Evolutionary conservation across 2,888 invertebrate species (phyloP), one percentile per base, ranked within the genome.

Genomic region (Noctua comes): DNA sequence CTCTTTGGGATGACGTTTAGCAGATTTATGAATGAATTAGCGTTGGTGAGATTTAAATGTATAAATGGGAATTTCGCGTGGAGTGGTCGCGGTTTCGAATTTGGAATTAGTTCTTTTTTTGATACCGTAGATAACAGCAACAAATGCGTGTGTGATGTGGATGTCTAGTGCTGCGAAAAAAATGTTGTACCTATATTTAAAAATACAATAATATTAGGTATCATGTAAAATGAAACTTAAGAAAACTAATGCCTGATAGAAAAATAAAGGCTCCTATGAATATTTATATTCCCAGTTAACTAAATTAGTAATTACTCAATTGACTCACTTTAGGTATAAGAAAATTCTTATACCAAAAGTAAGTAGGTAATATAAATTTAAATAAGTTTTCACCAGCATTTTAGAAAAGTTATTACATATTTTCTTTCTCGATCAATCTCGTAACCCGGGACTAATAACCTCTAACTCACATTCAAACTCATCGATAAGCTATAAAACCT

Each of bases 21-120:
- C 79, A 79, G 87, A 86, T 87, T 87, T 88, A 86, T 72, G 70
- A 77, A 77, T 82, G 77, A 82, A 88, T 88, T 81, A 80, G 76
- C 73, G 62, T 68, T 66, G 57, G 59, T 70, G 54, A 68, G 74
- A 74, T 78, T 79, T 70, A 54, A 64, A 74, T 59, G 46, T 78
- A 74, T 70, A 65, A 68, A 64, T 59, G 10, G 64, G n/a, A 36
- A 68, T 73, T 74, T 46, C 10, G 46, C 7, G 51, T 18, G 27
- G 27, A 82, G n/a, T 36, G 79, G 36, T 27, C 16, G 54, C 6
- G 68, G 40, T 57, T 78, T 57, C 8, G 1, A 40, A 68, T 78
- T 66, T 24, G 10, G 13, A 48, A 27, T 69, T 0, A 16, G 36
- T 36, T 1, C 21, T 21, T 80, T 70, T 51, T 77, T 27, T 10